Evolutionary conservation across 2,888 invertebrate genomes (phyloP).

Genomic region (Athalia circularis): DNA sequence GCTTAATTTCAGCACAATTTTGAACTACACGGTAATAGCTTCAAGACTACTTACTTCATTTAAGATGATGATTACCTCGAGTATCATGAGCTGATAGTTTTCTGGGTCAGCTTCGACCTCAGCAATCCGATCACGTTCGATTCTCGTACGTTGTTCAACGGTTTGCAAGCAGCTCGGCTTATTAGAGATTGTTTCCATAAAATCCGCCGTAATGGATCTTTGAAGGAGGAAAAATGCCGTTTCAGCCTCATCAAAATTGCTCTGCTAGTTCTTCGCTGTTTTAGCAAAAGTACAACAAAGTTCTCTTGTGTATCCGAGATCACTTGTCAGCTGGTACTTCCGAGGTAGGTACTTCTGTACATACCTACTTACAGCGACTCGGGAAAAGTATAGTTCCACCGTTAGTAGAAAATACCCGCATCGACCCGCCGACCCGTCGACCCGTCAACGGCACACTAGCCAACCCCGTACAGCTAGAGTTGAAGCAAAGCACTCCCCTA

Average conservation of each 20-base stretch:
- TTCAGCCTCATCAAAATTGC: neutral
- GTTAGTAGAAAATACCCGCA: neutral
- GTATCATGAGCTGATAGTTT: neutral
- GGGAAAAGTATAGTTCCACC: neutral
- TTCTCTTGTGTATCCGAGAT: neutral
- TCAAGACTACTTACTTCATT: neutral
- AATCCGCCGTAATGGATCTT: slow-evolving; percentile 13
- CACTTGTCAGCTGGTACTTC: neutral
- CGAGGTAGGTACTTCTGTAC: neutral
- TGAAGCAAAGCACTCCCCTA: neutral
- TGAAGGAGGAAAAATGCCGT: neutral
- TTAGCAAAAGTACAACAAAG: neutral
- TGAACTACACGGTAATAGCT: neutral
- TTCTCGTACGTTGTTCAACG: neutral
- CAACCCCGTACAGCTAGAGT: neutral
- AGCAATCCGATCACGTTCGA: neutral
- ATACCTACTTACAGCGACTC: neutral
- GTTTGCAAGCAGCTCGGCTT: neutral
- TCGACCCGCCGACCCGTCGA: slow-evolving; percentile 20
- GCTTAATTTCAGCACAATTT: neutral
- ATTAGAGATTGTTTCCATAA: neutral
- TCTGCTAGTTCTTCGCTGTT: neutral
- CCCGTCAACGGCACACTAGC: slow-evolving; percentile 12
- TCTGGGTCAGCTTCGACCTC: neutral
- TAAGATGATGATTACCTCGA: neutral